A percentile compares a stretch with the other conserved stretches of the same genome.
phyloP scores from a whole-genome alignment of 1,140 invertebrate genomes.

The Melipona quadrifasciata region DNA sequence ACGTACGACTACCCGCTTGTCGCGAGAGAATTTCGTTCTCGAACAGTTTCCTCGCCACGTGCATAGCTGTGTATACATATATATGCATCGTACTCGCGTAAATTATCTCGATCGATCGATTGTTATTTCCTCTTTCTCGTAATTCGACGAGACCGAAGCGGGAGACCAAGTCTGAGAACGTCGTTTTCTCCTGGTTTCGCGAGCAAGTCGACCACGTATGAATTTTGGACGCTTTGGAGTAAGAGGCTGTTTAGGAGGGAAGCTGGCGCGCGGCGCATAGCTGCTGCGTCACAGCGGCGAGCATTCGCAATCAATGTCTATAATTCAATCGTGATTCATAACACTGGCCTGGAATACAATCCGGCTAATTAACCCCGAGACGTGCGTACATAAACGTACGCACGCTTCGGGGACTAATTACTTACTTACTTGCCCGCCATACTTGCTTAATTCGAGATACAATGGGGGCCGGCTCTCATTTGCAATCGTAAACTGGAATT shows the following conservation, averaged over 20 bases:
- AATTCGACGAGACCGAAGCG: background rate
- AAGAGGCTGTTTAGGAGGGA: background rate
- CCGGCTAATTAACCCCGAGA: slow-evolving; percentile 59
- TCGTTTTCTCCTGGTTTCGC: background rate
- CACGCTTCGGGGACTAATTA: slow-evolving; percentile 57
- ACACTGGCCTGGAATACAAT: slow-evolving; percentile 46
- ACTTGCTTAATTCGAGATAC: slow-evolving; percentile 61
- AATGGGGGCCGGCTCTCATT: slow-evolving; percentile 58
- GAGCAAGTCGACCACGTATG: background rate
- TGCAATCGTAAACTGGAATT: slow-evolving; percentile 63
- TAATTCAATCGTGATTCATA: slow-evolving; percentile 59
- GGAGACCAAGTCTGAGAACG: too few species aligned
- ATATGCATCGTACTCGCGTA: background rate
- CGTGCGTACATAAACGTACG: slow-evolving; percentile 57
- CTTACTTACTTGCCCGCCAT: slow-evolving; percentile 60
- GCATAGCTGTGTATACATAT: too few species aligned
- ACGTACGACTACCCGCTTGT: background rate
- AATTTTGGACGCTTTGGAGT: background rate
- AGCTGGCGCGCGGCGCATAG: background rate
- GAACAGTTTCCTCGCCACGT: background rate
- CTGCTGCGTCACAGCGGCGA: slow-evolving; percentile 26
- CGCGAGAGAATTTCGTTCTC: background rate
- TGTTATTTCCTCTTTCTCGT: background rate
- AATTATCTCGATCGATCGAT: background rate
- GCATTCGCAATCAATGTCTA: slow-evolving; percentile 56